These are phyloP conservation scores for Plutomurus gul DNA, from an alignment of 1,140 invertebrate genomes.

Conservation along the genomic window DNA sequence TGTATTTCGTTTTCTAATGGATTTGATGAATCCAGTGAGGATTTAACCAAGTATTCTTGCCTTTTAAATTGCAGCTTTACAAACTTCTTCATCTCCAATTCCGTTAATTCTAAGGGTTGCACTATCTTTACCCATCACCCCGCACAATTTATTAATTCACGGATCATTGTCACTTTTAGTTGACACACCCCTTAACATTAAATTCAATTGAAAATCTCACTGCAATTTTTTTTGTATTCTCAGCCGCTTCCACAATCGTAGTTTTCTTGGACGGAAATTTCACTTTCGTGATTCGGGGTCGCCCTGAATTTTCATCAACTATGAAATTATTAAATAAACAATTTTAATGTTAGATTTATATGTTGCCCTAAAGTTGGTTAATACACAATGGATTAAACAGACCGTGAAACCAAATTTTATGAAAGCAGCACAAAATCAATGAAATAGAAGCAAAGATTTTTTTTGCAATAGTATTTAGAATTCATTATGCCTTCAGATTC, in stretches of 20 bases:
- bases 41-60: background rate
- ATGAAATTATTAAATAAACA: too few species aligned
- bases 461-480: background rate
- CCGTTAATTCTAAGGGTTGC: background rate
- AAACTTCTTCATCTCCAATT: background rate
- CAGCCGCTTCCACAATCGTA: too few species aligned
- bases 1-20: conserved; percentile 11
- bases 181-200: background rate
- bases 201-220: background rate
- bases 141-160: background rate
- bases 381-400: too few species aligned
- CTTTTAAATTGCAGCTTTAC: background rate
- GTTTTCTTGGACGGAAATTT: too few species aligned
- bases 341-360: too few species aligned
- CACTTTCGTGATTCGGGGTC: too few species aligned
- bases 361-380: too few species aligned
- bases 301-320: too few species aligned
- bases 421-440: too few species aligned
- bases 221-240: background rate
- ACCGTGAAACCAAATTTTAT: too few species aligned
- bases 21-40: background rate
- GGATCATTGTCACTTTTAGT: background rate
- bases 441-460: background rate
- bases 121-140: background rate
- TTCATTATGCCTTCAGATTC: background rate